phyloP scores from a whole-genome alignment of 2,888 invertebrate genomes.

The Escarpia spicata region DNA sequence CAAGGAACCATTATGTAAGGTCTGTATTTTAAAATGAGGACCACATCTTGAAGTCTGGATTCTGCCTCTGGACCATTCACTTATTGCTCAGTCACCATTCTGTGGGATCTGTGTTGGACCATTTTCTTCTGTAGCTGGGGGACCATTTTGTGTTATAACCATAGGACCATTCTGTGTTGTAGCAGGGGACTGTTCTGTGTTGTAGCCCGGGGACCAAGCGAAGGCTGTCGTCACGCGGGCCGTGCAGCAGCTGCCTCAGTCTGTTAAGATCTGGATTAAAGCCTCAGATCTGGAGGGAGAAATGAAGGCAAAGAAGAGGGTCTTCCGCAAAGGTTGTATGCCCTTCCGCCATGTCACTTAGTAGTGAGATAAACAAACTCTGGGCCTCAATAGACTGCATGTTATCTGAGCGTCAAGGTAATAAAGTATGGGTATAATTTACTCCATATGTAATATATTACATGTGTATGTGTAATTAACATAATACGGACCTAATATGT shows the following conservation, averaged over 20 bases:
- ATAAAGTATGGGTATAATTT: too few relatives aligned
- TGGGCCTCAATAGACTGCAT: neutral
- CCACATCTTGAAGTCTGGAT: too few relatives aligned
- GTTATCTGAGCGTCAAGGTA: too few relatives aligned
- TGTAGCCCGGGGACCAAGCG: slow-evolving; percentile 87
- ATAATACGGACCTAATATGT: too few relatives aligned
- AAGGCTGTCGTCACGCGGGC: slow-evolving; percentile 97
- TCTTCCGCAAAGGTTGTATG: slow-evolving; percentile 75
- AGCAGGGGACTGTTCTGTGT: neutral
- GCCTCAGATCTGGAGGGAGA: slow-evolving; percentile 95
- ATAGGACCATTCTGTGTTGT: neutral
- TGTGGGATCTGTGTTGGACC: too few relatives aligned
- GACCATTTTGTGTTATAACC: neutral
- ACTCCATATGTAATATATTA: too few relatives aligned
- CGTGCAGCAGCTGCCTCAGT: slow-evolving; percentile 91
- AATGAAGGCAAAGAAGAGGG: slow-evolving; percentile 91
- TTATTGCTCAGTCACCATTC: too few relatives aligned
- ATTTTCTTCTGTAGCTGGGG: neutral
- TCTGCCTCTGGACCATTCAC: too few relatives aligned
- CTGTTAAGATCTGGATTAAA: slow-evolving; percentile 97
- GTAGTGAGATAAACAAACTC: too few relatives aligned
- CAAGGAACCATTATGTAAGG: too few relatives aligned
- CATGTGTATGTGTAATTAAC: too few relatives aligned
- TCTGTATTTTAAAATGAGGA: too few relatives aligned
- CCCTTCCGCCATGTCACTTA: neutral